Evolutionary conservation across 2,888 invertebrate species (phyloP), one percentile per base, ranked within the genome.

Genomic region (Thymelicus lineola): DNA sequence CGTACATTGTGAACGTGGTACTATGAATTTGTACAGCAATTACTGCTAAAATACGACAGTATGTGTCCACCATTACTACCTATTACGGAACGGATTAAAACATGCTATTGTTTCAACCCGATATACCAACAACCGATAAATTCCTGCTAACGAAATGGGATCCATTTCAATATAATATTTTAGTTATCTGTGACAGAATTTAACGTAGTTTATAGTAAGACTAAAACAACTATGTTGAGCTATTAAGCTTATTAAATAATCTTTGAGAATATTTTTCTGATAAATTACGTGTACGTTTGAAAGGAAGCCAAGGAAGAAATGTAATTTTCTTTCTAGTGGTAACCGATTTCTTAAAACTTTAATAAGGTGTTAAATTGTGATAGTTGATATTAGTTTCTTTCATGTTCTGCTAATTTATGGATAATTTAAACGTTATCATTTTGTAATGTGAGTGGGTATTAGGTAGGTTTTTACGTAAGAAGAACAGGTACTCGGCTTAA

Each of bases 21-120:
- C 38, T 59, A 20, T 65, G 36, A 64, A 64, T 46, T 15, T 45
- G 15, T 28, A 20, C 1, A 45, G 42, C 35, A 50, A 60, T 66
- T 66, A 60, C 59, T 50, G 60, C 38, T 53, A 61, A 67, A 60
- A 60, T 61, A 53, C 53, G 60, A 61, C 50, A 38, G 59, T 66
- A 17, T 61, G 45, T 20, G 60, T 50, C 42, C 12, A 53, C 53
- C 45, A 67, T 61, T 66, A 66, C 66, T 48, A 66, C 50, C 48
- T 35, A 61, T 61, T 53, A 60, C 42, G 38, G 9, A n/a, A 6
- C 20, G 66, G 66, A 50, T 66, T 66, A 66, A 66, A 66, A 59
- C 67, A 53, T 50, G 60, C 60, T 53, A 35, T 66, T 66, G 66
- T 59, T 60, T 38, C 38, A 48, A 50, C 15, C 15, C 62, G 63